phyloP scores from a whole-genome alignment of 2,113 vertebrate species.

The Phrynosoma platyrhinos region DNA sequence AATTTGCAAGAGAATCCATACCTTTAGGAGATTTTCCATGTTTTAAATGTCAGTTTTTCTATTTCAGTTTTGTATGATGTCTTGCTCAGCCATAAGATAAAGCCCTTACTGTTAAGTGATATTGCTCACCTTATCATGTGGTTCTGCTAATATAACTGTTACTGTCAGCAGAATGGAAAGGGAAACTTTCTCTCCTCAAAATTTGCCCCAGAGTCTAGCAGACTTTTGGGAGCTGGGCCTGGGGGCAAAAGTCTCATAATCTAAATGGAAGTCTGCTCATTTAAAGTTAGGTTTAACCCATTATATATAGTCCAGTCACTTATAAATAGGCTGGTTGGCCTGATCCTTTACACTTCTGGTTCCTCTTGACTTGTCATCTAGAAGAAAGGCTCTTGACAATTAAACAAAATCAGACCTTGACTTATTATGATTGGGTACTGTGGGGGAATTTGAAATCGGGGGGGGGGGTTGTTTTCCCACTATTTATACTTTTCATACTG shows the following conservation, averaged over 20 bases:
- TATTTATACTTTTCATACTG: not conserved
- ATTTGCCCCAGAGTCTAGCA: no score
- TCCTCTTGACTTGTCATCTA: not conserved
- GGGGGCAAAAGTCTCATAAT: no score
- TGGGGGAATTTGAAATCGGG: no score
- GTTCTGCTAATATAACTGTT: not conserved
- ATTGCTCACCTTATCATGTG: not conserved
- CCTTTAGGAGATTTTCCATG: not conserved
- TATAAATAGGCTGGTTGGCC: not conserved
- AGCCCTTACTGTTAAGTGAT: not conserved
- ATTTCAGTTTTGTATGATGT: not conserved
- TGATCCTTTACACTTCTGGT: not conserved
- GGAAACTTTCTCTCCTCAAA: no score
- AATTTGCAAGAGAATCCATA: not conserved
- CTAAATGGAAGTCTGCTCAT: no score
- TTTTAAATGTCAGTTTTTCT: not conserved
- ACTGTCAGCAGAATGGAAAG: no score
- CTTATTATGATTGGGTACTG: not conserved
- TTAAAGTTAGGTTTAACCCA: no score
- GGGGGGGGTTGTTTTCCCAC: no score
- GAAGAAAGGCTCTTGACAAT: no score
- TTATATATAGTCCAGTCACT: not conserved
- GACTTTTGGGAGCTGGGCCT: no score
- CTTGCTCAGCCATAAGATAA: not conserved
- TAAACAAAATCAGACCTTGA: not conserved